These are phyloP conservation scores for Peribatodes rhomboidaria DNA, from an alignment of 2,888 invertebrate species.

Conservation along the genomic window DNA sequence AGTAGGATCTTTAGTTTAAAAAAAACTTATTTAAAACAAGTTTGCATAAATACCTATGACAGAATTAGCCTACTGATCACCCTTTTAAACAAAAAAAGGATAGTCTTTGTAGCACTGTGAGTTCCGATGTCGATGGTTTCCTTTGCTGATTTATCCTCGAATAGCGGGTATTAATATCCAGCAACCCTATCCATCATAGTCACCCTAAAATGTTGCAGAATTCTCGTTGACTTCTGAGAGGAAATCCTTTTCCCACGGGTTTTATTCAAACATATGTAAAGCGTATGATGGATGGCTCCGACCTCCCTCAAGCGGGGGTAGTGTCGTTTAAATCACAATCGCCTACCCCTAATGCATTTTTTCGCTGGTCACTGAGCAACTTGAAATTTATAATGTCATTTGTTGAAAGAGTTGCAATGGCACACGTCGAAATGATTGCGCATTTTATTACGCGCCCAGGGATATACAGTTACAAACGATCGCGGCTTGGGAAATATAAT, in stretches of 20 bases:
- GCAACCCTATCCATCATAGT: constrained; percentile 44
- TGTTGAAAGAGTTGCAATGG: constrained; percentile 76
- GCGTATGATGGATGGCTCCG: constrained; percentile 85
- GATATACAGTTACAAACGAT: constrained; percentile 65
- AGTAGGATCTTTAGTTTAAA: too few relatives aligned
- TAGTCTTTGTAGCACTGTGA: too few relatives aligned
- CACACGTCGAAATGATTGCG: constrained; percentile 80
- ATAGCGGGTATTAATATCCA: neutral
- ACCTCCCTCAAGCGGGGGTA: constrained; percentile 75
- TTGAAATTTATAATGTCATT: constrained; percentile 83
- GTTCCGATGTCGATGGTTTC: too few relatives aligned
- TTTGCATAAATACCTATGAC: too few relatives aligned
- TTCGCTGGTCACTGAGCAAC: constrained; percentile 79
- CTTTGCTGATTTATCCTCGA: too few relatives aligned
- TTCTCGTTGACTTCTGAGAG: constrained; percentile 84
- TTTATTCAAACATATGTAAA: constrained; percentile 88
- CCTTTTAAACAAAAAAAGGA: too few relatives aligned
- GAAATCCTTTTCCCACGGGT: constrained; percentile 87
- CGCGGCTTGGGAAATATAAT: constrained; percentile 42
- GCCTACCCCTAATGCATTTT: constrained; percentile 72
- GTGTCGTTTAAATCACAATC: constrained; percentile 84
- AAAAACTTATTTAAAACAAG: too few relatives aligned
- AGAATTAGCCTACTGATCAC: too few relatives aligned
- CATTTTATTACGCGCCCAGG: constrained; percentile 77
- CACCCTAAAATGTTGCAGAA: constrained; percentile 71